phyloP scores from a whole-genome alignment of 2,113 vertebrate species.

The Cercocebus atys region DNA sequence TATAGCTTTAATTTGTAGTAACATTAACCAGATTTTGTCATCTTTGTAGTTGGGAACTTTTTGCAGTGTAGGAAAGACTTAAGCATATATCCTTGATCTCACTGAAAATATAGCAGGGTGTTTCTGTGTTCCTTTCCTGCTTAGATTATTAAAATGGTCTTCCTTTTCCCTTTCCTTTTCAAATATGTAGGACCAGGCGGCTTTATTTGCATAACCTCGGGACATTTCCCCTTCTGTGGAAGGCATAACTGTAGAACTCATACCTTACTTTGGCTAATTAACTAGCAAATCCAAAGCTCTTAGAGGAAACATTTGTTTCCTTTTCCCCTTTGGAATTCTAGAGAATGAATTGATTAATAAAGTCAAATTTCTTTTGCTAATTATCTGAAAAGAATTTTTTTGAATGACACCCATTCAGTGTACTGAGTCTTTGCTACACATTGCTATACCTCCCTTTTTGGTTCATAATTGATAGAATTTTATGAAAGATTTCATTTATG shows the following conservation, averaged over 20 bases:
- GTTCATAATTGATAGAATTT: background rate
- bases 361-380: conserved; percentile 36
- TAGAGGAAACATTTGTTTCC: conserved; percentile 40
- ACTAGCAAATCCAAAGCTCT: background rate
- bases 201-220: conserved; percentile 61
- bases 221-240: background rate
- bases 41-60: background rate
- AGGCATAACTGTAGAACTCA: background rate
- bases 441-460: background rate
- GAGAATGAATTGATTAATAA: conserved; percentile 16
- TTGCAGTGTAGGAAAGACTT: background rate
- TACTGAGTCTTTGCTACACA: background rate
- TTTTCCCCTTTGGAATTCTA: conserved; percentile 18
- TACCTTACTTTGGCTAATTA: conserved; percentile 22
- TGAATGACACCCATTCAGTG: background rate
- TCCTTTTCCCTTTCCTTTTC: conserved; percentile 58
- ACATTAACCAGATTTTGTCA: background rate
- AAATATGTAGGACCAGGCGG: background rate
- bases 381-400: background rate
- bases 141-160: background rate
- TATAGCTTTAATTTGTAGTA: background rate
- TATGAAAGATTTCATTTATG: background rate
- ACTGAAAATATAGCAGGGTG: background rate
- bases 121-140: conserved; percentile 51
- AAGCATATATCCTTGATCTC: background rate